Evolutionary conservation across 2,888 invertebrate genomes (phyloP), one percentile per base, ranked within the genome.

Genomic region (Euplagia quadripunctaria): DNA sequence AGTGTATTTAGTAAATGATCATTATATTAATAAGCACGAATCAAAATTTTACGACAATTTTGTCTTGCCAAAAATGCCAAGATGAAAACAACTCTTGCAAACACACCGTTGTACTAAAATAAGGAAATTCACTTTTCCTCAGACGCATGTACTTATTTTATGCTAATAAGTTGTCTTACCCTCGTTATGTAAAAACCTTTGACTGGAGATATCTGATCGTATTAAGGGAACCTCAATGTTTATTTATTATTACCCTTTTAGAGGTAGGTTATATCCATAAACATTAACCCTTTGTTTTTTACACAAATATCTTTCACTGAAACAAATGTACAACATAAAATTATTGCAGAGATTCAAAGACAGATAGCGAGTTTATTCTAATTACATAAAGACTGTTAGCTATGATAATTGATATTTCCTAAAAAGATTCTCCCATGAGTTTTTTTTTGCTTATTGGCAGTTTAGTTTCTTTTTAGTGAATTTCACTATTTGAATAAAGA

Each of bases 141-240:
- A 52, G 41, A 66, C 17, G 64, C 70, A 68, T 78, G 72, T 68
- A 68, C 73, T 78, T 73, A 71, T 82, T 82, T 79, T 73, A 83
- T 81, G 80, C 73, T 82, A 85, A 85, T 85, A 78, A 77, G 64
- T 70, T 49, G n/a, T 76, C 71, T 76, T 73, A 79, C 83, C 79
- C 79, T 75, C 63, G 72, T 74, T 74, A 69, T 64, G 67, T 64
- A 71, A 70, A 73, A 70, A 46, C 63, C 67, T 72, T 65, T 64
- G 77, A 61, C 73, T 66, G 0, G 0, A 58, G 63, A 64, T 42
- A 65, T 73, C 73, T 75, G 74, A 79, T 77, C 71, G 68, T 66
- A 75, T 79, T 77, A 83, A 63, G 46, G 49, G 64, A 82, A 66
- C 55, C n/a, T 58, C 70, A 64, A 72, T 73, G 77, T 75, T 79